phyloP scores from a whole-genome alignment of 2,797 vertebrate species.

The Smutsia temminckii region DNA sequence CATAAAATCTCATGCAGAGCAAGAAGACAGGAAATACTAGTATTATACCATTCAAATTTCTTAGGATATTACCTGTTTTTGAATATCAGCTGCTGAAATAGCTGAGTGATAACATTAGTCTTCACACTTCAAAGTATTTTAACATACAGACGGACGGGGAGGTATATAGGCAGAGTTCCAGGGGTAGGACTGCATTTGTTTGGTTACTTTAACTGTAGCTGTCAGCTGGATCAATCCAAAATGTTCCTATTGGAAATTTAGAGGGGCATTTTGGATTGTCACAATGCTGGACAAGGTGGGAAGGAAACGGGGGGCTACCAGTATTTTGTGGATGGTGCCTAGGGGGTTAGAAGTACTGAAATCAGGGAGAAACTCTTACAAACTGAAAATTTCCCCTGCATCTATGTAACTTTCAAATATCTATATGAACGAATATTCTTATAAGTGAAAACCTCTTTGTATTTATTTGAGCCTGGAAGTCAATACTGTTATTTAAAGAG shows the following conservation, averaged over 20 bases:
- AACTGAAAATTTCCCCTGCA: background rate
- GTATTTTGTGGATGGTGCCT: background rate
- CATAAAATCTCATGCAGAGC: background rate
- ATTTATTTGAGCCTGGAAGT: background rate
- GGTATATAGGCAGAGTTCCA: background rate
- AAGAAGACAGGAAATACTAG: background rate
- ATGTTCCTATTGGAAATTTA: background rate
- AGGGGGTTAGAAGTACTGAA: background rate
- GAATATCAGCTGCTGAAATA: background rate
- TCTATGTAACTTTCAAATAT: background rate
- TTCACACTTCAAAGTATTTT: background rate
- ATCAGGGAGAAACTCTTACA: background rate
- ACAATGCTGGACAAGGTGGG: background rate
- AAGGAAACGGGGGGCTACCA: no score
- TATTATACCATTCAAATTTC: background rate
- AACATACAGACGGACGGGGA: background rate
- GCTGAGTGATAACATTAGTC: background rate
- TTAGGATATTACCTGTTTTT: background rate
- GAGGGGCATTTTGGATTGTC: background rate
- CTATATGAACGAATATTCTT: background rate
- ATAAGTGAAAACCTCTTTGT: background rate
- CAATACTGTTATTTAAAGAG: background rate
- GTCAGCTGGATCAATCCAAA: background rate
- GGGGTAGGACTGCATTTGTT: background rate
- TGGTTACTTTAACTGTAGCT: background rate